Conservation (phyloP, 2,888 invertebrate genomes). For the Meiosimyza decipiens region DNA sequence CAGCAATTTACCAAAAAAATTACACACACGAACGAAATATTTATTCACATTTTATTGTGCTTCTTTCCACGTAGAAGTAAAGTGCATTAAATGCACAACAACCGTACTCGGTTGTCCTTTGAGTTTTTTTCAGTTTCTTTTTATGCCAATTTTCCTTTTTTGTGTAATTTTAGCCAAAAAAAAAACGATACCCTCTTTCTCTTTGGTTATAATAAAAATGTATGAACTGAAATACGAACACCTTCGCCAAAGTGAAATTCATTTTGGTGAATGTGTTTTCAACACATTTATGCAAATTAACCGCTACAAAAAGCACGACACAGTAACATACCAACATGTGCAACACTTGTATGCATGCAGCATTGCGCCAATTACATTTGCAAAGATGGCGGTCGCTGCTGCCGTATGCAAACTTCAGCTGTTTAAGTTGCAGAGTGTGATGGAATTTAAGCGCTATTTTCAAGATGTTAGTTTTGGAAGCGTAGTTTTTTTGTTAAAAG, state of each 20-base stretch:
- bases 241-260: conserved; percentile 3
- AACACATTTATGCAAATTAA: conserved; percentile 10
- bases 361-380: conserved; percentile 4
- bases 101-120: neutral
- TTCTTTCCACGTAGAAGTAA: neutral
- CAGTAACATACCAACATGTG: neutral
- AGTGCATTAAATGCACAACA: conserved; percentile 10
- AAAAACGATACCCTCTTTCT: too few relatives aligned
- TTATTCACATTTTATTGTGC: neutral
- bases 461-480: too few relatives aligned
- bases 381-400: neutral
- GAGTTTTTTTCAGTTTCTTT: too few relatives aligned
- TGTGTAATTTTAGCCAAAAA: too few relatives aligned
- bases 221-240: conserved; percentile 16
- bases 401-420: neutral
- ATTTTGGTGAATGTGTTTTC: conserved; percentile 5
- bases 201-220: conserved; percentile 13
- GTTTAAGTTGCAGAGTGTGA: too few relatives aligned
- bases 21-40: neutral
- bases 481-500: too few relatives aligned
- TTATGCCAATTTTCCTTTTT: too few relatives aligned
- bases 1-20: conserved; percentile 23
- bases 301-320: conserved; percentile 4
- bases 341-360: neutral
- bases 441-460: too few relatives aligned